These are phyloP conservation scores for Stratiomys singularior DNA, from an alignment of 2,888 invertebrate genomes.

Conservation along the genomic window DNA sequence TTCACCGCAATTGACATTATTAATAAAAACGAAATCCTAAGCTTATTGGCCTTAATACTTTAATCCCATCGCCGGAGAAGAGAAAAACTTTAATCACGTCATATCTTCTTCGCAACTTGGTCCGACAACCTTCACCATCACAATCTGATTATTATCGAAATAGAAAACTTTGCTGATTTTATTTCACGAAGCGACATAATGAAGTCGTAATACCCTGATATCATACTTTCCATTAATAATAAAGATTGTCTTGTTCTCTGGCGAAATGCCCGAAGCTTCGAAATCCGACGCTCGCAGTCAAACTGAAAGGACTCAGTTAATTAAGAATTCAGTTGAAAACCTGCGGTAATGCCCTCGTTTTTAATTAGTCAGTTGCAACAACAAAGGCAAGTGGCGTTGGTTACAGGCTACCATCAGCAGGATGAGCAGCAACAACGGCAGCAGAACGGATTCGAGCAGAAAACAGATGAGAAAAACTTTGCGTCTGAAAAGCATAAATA, in stretches of 20 bases:
- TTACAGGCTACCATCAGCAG: background rate
- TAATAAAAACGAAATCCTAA: no score
- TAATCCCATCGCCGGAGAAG: no score
- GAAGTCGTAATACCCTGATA: slow-evolving; percentile 25
- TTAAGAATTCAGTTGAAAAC: slow-evolving; percentile 41
- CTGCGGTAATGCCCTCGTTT: slow-evolving; percentile 43
- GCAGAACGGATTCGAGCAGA: background rate
- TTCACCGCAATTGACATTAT: no score
- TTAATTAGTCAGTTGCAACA: slow-evolving; percentile 40
- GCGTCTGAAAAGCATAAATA: background rate
- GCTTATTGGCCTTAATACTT: no score
- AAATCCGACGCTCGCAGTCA: background rate
- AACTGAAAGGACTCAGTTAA: slow-evolving; percentile 30
- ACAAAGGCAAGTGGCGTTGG: slow-evolving; percentile 19
- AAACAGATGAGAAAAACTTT: background rate
- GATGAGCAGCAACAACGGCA: background rate
- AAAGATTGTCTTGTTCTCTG: slow-evolving; percentile 21
- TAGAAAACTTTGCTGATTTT: slow-evolving; percentile 29
- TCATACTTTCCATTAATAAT: slow-evolving; percentile 37
- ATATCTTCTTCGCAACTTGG: no score
- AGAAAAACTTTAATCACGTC: no score
- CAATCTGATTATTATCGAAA: background rate
- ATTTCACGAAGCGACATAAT: slow-evolving; percentile 29
- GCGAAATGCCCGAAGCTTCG: background rate
- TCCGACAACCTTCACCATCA: no score